phyloP scores from a whole-genome alignment of 2,888 invertebrate genomes.

The Gari tellinella region DNA sequence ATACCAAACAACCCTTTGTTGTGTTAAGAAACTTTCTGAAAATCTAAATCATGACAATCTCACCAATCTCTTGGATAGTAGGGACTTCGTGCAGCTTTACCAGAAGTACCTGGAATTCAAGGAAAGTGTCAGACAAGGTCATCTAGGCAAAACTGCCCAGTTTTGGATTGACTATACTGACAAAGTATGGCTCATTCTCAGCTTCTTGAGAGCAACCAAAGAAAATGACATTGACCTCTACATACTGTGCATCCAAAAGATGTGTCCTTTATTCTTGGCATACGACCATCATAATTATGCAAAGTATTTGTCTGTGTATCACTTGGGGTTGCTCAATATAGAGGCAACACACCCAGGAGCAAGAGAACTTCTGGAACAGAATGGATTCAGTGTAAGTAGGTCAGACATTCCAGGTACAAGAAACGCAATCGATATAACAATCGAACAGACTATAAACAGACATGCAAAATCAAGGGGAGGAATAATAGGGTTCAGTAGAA shows the following conservation, averaged over 20 bases:
- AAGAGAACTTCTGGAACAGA: slow-evolving; percentile 13
- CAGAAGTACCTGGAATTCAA: slow-evolving; percentile 10
- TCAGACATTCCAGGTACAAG: slow-evolving; percentile 30
- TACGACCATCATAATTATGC: slow-evolving; percentile 39
- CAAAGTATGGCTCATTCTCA: slow-evolving; percentile 26
- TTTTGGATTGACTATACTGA: slow-evolving; percentile 46
- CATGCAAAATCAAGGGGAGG: slow-evolving; percentile 50
- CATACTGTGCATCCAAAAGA: slow-evolving; percentile 12
- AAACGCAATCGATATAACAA: slow-evolving; percentile 54
- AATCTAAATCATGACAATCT: not conserved
- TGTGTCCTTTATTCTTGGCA: slow-evolving; percentile 16
- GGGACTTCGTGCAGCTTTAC: not conserved
- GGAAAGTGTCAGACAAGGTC: slow-evolving; percentile 16
- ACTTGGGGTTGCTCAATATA: slow-evolving; percentile 23
- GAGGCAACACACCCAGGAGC: slow-evolving; percentile 38
- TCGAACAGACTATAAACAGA: slow-evolving; percentile 53
- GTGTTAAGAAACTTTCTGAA: not conserved
- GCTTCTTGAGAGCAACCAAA: slow-evolving; percentile 25
- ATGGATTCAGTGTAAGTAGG: slow-evolving; percentile 46
- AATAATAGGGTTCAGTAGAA: slow-evolving; percentile 45
- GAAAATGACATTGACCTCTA: slow-evolving; percentile 23
- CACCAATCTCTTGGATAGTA: not conserved
- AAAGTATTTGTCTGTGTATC: slow-evolving; percentile 36
- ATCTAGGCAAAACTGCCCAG: slow-evolving; percentile 36
- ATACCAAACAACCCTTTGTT: not conserved